These are phyloP conservation scores for Cistogaster globosa DNA, from an alignment of 2,888 invertebrate genomes.

Conservation along the genomic window DNA sequence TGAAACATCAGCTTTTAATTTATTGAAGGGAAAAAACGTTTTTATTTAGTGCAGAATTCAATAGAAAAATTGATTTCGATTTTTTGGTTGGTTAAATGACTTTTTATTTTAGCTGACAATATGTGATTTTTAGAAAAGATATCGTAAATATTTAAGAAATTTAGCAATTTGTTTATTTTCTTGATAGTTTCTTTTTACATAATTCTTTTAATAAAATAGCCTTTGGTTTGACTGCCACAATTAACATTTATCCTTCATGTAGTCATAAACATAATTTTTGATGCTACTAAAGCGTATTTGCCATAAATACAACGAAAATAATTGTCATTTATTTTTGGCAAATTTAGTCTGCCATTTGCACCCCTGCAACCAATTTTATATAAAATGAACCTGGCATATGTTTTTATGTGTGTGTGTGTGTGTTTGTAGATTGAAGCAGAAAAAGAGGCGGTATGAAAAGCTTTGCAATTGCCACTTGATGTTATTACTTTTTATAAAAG, in stretches of 20 bases:
- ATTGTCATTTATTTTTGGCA: conserved; percentile 31
- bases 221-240: not conserved
- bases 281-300: conserved; percentile 6
- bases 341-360: not conserved
- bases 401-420: no score
- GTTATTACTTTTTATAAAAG: conserved; percentile 41
- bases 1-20: no score
- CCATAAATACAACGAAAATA: conserved; percentile 13
- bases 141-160: no score
- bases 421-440: not conserved
- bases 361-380: not conserved
- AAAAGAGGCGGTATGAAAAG: conserved; percentile 5
- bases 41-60: no score
- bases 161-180: no score
- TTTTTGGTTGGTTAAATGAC: no score
- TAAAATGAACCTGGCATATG: not conserved
- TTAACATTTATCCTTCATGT: not conserved
- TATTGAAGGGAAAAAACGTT: no score
- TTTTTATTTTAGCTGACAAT: no score
- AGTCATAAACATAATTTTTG: conserved; percentile 5
- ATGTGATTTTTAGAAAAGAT: no score
- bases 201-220: no score
- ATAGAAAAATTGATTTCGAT: no score
- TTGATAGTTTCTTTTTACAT: no score
- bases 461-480: conserved; percentile 57